A percentile compares a stretch with the other conserved stretches of the same genome.
phyloP scores from a whole-genome alignment of 2,797 vertebrate genomes.

The Trematomus bernacchii region DNA sequence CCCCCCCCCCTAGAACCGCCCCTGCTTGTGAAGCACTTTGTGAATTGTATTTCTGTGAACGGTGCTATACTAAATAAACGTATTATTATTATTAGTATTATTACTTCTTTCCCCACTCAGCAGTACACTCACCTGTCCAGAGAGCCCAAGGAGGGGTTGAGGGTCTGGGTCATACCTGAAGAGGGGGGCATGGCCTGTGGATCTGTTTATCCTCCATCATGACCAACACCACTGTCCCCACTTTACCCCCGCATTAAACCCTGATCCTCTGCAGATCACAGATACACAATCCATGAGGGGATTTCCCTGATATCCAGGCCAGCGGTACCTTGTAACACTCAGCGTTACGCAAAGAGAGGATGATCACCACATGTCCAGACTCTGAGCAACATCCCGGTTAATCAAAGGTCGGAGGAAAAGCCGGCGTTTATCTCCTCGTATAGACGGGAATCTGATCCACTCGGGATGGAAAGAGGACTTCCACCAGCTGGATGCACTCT shows the following conservation, averaged over 20 bases:
- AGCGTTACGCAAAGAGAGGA: constrained; percentile 41
- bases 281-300: constrained; percentile 50
- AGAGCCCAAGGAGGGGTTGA: constrained; percentile 60
- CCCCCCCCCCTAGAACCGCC: no score
- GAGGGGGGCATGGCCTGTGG: neutral
- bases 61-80: no score
- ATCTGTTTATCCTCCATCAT: constrained; percentile 43
- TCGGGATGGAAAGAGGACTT: constrained; percentile 12
- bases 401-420: constrained; percentile 49
- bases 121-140: constrained; percentile 72
- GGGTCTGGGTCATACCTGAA: constrained; percentile 70
- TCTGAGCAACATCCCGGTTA: constrained; percentile 20
- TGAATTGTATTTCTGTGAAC: no score
- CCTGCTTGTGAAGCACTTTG: no score
- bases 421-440: constrained; percentile 15
- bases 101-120: no score
- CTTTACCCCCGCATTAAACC: constrained; percentile 31
- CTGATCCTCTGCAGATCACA: constrained; percentile 47
- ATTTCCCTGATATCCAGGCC: constrained; percentile 65
- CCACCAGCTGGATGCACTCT: constrained; percentile 49
- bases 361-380: constrained; percentile 49
- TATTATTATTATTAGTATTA: no score
- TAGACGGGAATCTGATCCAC: constrained; percentile 2
- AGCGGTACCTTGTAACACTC: constrained; percentile 31
- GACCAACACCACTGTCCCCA: constrained; percentile 34